Evolutionary conservation across 2,113 vertebrate genomes (phyloP).

Genomic region (Vulpes vulpes): DNA sequence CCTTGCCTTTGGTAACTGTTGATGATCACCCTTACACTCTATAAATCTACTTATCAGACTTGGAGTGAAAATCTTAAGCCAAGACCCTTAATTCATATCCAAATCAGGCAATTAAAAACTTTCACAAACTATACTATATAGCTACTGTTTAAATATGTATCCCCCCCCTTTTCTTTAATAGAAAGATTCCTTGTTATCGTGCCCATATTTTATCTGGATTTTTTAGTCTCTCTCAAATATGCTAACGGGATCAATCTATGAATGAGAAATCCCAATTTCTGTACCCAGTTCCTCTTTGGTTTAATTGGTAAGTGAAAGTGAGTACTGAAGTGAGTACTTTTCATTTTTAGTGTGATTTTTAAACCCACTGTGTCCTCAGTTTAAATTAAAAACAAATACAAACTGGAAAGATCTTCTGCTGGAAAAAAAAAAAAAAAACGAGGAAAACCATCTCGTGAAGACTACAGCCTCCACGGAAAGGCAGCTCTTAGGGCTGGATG

Average conservation of each 20-base stretch:
- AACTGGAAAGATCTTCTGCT: background rate
- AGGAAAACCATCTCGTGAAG: background rate
- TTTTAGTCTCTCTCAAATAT: background rate
- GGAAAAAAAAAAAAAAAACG: background rate
- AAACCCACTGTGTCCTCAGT: background rate
- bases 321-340: background rate
- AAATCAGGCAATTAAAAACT: background rate
- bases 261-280: background rate
- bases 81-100: background rate
- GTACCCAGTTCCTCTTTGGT: background rate
- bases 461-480: rapidly evolving
- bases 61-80: background rate
- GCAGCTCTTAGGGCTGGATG: background rate
- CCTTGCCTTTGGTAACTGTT: background rate
- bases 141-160: background rate
- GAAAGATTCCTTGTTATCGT: background rate
- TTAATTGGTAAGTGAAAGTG: background rate
- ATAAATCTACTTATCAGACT: background rate
- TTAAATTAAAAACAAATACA: background rate
- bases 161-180: background rate
- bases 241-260: background rate
- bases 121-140: background rate
- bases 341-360: background rate
- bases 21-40: rapidly evolving
- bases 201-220: background rate